Evolutionary conservation across 92 coral and sea anemone genomes (phyloP).

Genomic region (Pocillopora grandis): DNA sequence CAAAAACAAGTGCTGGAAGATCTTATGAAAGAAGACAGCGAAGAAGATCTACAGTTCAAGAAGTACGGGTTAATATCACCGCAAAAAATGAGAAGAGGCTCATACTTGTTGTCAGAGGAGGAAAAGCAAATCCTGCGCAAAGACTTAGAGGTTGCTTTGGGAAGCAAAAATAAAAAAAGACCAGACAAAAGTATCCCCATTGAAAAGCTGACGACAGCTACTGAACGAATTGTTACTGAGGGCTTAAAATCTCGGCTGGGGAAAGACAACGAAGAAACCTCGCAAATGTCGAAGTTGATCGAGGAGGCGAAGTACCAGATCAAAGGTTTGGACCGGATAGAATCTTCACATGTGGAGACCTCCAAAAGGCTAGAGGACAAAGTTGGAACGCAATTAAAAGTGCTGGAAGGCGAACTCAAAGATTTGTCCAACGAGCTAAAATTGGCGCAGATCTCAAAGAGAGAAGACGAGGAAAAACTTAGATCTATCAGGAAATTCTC

Average conservation of each 20-base stretch:
- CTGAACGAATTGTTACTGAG: conserved; percentile 36
- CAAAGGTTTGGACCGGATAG: conserved; percentile 50
- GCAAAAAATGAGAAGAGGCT: conserved; percentile 6
- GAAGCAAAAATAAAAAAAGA: not conserved
- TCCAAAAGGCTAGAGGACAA: conserved; percentile 43
- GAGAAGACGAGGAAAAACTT: conserved; percentile 48
- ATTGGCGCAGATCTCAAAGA: conserved; percentile 46
- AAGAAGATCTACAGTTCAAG: conserved; percentile 28
- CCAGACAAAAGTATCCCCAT: conserved; percentile 29
- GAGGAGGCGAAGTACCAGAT: conserved; percentile 58
- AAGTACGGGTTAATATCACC: conserved; percentile 24
- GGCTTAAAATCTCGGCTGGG: conserved; percentile 35
- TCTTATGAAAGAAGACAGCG: conserved; percentile 38
- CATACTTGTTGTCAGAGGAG: conserved; percentile 13
- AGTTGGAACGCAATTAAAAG: conserved; percentile 37
- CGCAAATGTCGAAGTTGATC: conserved; percentile 45
- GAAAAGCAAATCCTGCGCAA: conserved; percentile 41
- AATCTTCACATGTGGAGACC: conserved; percentile 29
- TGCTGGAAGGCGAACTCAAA: conserved; percentile 44
- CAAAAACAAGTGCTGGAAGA: conserved; percentile 61
- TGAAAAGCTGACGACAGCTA: conserved; percentile 38
- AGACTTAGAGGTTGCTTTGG: conserved; percentile 34
- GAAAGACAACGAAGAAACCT: conserved; percentile 26
- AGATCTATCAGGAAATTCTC: conserved; percentile 46
- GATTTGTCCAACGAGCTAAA: conserved; percentile 56